Evolutionary conservation across 2,888 invertebrate genomes (phyloP).

Genomic region (Empis stercorea): DNA sequence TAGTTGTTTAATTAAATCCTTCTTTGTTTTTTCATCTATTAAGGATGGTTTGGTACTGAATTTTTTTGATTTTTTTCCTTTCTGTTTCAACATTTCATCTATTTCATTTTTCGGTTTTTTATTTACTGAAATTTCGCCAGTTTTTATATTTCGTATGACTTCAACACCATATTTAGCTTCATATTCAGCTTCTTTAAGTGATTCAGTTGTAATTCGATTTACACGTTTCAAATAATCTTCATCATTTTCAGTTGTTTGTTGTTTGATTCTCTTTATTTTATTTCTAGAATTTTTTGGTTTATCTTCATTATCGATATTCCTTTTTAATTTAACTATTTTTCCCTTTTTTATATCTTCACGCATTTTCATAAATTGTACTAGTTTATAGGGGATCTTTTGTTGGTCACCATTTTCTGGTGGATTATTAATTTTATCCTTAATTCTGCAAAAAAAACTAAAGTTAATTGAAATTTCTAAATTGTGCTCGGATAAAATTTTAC

Average conservation of each 20-base stretch:
- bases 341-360: conserved; percentile 37
- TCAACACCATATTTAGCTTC: conserved; percentile 48
- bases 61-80: conserved; percentile 21
- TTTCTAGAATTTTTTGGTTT: conserved; percentile 19
- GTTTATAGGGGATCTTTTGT: conserved; percentile 60
- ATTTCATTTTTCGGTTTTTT: conserved; percentile 43
- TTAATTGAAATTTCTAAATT: neutral
- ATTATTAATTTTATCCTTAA: conserved; percentile 60
- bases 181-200: conserved; percentile 47
- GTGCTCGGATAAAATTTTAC: conserved; percentile 38
- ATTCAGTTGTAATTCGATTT: conserved; percentile 47
- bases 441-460: conserved; percentile 32
- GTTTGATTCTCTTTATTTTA: conserved; percentile 43
- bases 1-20: conserved; percentile 28
- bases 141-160: conserved; percentile 40
- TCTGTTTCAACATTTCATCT: conserved; percentile 36
- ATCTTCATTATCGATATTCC: conserved; percentile 24
- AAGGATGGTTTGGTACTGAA: conserved; percentile 10
- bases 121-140: conserved; percentile 35
- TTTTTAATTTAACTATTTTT: conserved; percentile 25
- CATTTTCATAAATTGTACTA: conserved; percentile 49
- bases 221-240: conserved; percentile 52
- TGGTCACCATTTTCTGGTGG: conserved; percentile 57
- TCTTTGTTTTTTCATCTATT: conserved; percentile 24
- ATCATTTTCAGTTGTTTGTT: conserved; percentile 48